Evolutionary conservation across 2,797 vertebrate species (phyloP), one percentile per base, ranked within the genome.

Genomic region (Naso thynnoides): DNA sequence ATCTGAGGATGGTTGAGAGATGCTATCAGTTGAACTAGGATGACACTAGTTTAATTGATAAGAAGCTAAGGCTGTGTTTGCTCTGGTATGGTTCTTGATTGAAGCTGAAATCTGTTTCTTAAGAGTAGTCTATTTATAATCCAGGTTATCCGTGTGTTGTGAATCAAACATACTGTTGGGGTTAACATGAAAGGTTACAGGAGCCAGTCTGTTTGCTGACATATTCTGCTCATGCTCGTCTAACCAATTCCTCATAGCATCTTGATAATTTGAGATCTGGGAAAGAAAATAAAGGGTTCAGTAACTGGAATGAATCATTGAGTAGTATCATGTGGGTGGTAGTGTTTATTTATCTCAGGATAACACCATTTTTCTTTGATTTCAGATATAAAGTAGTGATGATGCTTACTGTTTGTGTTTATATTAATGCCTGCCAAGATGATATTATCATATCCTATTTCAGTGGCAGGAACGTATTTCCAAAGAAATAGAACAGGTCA

Each of bases 291-390:
- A 64, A 49, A 66, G 3, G 3, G 52, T 41, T 59, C n/a, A 50
- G 56, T 38, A 58, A 24, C 39, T 47, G 49, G 45, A 70, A 38
- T 73, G 38, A 76, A 26, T 79, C 61, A 62, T 8, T 72, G 64
- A 29, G 61, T 49, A 7, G 7, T 24, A n/a, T 64, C 15, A 39
- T 16, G 58, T 66, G 33, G 65, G 59, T 3, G 42, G 74, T 29
- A 26, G 47, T 73, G 33, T 39, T 52, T 50, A 45, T 76, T 73
- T 73, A 47, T 27, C 15, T 55, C 6, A 13, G 1, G 18, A 70
- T 18, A 54, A 52, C 13, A 73, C 21, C 11, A 56, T 48, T 29
- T 13, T 42, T 61, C 48, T n/a, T 18, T 49, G 67, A 41, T 31
- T 64, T 48, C 42, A 47, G 42, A 14, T 44, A 0, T 50, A 54